A percentile compares a stretch with the other conserved stretches of the same genome.
These are phyloP conservation scores for Arrhopalites spinosus DNA, from an alignment of 2,888 invertebrate species.

Conservation along the genomic window DNA sequence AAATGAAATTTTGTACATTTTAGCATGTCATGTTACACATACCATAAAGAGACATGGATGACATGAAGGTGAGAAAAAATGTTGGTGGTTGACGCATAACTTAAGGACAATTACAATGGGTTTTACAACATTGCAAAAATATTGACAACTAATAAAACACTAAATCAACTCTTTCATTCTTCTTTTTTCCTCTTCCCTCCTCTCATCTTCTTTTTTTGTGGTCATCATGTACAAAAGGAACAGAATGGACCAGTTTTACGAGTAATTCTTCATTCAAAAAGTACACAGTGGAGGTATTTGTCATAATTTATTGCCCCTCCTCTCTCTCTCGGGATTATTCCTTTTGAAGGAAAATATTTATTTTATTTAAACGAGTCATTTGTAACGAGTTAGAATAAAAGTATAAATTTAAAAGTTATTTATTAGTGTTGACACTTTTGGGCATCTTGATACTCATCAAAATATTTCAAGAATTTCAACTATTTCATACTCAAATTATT, in stretches of 20 bases:
- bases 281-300: neutral
- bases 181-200: neutral
- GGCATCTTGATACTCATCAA: neutral
- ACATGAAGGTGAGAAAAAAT: slow-evolving; percentile 8
- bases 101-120: neutral
- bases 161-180: slow-evolving; percentile 5
- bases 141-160: slow-evolving; percentile 23
- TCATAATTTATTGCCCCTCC: neutral
- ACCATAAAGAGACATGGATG: neutral
- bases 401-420: neutral
- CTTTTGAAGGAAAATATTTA: too few species aligned
- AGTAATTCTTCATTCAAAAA: neutral
- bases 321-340: neutral
- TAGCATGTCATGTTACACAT: slow-evolving; percentile 2
- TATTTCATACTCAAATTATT: neutral
- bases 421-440: slow-evolving; percentile 1
- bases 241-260: slow-evolving; percentile 7
- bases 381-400: too few species aligned
- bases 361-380: too few species aligned
- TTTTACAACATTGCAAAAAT: slow-evolving; percentile 20
- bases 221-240: neutral
- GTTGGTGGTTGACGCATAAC: slow-evolving; percentile 13
- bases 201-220: neutral
- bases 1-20: too few species aligned
- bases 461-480: neutral